Percentiles rank a stretch among this genome's conserved stretches.
Conservation (phyloP, 2,113 vertebrate genomes). For the Blennius ocellaris region DNA sequence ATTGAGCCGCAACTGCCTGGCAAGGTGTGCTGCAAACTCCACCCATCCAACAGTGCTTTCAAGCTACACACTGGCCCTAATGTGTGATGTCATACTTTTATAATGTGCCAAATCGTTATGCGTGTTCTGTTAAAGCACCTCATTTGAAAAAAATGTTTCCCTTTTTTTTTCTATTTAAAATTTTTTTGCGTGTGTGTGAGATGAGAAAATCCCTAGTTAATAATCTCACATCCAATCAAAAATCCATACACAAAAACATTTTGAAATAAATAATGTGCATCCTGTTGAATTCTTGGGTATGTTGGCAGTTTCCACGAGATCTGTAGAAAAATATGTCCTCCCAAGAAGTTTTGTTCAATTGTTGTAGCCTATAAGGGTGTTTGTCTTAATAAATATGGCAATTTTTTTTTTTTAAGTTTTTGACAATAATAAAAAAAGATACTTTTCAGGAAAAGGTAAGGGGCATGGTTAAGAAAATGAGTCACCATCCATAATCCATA, state of each 20-base stretch:
- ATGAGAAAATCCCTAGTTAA: too few relatives aligned
- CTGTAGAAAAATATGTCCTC: not conserved
- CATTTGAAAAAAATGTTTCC: too few relatives aligned
- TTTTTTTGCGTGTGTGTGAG: too few relatives aligned
- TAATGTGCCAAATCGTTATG: constrained; percentile 9
- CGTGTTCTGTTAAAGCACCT: not conserved
- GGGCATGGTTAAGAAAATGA: not conserved
- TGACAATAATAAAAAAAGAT: not conserved
- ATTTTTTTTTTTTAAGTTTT: not conserved
- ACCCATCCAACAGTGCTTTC: not conserved
- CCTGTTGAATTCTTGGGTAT: constrained; percentile 10
- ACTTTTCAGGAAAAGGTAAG: not conserved
- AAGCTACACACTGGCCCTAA: not conserved
- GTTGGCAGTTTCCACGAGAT: not conserved
- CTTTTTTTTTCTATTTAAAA: too few relatives aligned
- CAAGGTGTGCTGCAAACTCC: not conserved
- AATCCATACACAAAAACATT: too few relatives aligned
- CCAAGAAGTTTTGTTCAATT: constrained; percentile 38
- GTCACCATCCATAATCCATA: not conserved
- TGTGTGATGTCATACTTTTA: constrained; percentile 5
- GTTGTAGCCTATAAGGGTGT: not conserved
- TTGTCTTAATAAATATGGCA: constrained; percentile 45
- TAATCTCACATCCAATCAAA: too few relatives aligned
- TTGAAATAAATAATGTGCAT: not conserved
- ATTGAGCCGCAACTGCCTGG: not conserved